Conservation (phyloP, 1,140 invertebrate species). For the Drosophila aff. region DNA sequence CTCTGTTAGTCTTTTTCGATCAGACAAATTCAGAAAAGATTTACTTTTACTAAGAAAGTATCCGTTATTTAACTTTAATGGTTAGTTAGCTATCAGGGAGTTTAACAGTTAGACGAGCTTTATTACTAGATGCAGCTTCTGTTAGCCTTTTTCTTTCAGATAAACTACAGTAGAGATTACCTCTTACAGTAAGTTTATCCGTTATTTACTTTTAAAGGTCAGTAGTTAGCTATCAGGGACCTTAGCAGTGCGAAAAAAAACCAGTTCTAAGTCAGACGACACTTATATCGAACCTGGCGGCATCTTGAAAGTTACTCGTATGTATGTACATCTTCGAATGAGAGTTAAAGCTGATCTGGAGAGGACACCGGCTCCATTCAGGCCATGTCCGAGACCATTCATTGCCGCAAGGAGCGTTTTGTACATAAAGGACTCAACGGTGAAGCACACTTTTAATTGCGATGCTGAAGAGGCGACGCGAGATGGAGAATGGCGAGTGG, state of each 20-base stretch:
- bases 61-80: too few species aligned
- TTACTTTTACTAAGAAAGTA: too few species aligned
- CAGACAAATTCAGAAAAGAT: too few species aligned
- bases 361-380: conserved; percentile 13
- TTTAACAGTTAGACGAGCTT: too few species aligned
- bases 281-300: background rate
- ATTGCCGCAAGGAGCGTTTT: background rate
- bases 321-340: background rate
- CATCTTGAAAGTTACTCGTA: conserved; percentile 1
- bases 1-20: too few species aligned
- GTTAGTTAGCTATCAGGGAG: too few species aligned
- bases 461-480: conserved; percentile 6
- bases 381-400: conserved; percentile 10
- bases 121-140: background rate
- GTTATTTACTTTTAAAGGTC: background rate
- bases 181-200: background rate
- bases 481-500: background rate
- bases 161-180: background rate
- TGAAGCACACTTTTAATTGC: conserved; percentile 1
- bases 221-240: background rate
- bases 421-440: conserved; percentile 6
- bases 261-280: background rate
- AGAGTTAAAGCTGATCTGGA: conserved; percentile 21
- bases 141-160: background rate
- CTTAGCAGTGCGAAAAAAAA: background rate